These are phyloP conservation scores for Pedetes capensis DNA, from an alignment of 2,113 vertebrate species.

Conservation along the genomic window DNA sequence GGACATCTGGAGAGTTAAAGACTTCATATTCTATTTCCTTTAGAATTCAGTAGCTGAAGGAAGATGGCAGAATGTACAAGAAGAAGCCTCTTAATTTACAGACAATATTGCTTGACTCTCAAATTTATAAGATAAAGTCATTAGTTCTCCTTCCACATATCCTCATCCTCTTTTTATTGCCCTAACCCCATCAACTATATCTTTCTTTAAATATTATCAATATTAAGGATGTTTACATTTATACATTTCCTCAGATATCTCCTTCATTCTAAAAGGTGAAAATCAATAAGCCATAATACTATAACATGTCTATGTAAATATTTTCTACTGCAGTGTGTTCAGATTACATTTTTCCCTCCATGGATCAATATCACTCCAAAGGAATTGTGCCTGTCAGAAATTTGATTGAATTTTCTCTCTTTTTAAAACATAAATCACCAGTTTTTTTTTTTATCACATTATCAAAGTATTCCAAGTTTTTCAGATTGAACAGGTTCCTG, in stretches of 20 bases:
- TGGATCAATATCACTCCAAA: neutral
- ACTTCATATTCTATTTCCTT: neutral
- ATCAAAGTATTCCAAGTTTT: constrained; percentile 1
- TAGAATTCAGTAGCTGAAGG: neutral
- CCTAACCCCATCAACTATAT: neutral
- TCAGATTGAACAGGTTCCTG: neutral
- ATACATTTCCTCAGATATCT: neutral
- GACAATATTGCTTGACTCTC: neutral
- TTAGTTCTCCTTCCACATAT: neutral
- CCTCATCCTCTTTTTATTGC: neutral
- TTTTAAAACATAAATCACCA: neutral
- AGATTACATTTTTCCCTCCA: neutral
- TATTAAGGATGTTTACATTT: constrained; percentile 12
- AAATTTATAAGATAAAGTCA: neutral
- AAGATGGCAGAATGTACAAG: neutral
- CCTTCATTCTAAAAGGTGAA: neutral
- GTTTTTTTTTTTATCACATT: neutral
- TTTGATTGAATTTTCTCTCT: neutral
- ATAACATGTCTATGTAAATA: constrained; percentile 11
- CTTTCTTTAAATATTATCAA: neutral
- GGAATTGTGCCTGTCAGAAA: neutral
- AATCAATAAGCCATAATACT: neutral
- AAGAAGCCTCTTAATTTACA: neutral
- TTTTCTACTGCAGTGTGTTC: neutral
- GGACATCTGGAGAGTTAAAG: neutral